A percentile compares a stretch with the other conserved stretches of the same genome.
Evolutionary conservation across 2,888 invertebrate genomes (phyloP).

Genomic region (Lasioglossum malachurum): DNA sequence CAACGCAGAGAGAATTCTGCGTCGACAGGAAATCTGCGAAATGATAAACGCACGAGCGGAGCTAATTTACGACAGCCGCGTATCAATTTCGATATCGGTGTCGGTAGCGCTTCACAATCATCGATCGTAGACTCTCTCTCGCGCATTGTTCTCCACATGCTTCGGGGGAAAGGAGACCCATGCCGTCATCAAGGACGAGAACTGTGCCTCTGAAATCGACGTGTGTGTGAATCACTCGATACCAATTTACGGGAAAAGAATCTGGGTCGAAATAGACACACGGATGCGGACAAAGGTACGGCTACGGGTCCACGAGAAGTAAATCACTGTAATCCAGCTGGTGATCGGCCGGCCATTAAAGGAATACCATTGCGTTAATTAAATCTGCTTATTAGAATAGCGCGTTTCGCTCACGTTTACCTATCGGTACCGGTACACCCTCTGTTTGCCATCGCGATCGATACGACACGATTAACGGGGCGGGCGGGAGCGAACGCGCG

Average conservation of each 20-base stretch:
- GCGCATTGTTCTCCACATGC: constrained; percentile 27
- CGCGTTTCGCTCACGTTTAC: constrained; percentile 12
- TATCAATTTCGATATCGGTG: neutral
- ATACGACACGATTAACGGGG: neutral
- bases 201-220: neutral
- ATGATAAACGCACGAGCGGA: neutral
- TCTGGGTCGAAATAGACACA: neutral
- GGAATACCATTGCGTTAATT: neutral
- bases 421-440: neutral
- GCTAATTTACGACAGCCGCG: neutral
- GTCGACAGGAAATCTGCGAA: neutral
- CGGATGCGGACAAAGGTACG: neutral
- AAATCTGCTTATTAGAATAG: constrained; percentile 32
- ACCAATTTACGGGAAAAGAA: neutral
- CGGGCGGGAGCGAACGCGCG: neutral
- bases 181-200: constrained; percentile 19
- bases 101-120: constrained; percentile 15
- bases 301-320: neutral
- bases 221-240: neutral
- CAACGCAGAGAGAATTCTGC: neutral
- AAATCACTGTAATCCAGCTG: neutral
- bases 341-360: neutral
- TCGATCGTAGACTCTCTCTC: constrained; percentile 19
- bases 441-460: neutral
- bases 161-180: constrained; percentile 25